Evolutionary conservation across 2,888 invertebrate genomes (phyloP), one percentile per base, ranked within the genome.

Genomic region (Drosophila pseudotalamancana): DNA sequence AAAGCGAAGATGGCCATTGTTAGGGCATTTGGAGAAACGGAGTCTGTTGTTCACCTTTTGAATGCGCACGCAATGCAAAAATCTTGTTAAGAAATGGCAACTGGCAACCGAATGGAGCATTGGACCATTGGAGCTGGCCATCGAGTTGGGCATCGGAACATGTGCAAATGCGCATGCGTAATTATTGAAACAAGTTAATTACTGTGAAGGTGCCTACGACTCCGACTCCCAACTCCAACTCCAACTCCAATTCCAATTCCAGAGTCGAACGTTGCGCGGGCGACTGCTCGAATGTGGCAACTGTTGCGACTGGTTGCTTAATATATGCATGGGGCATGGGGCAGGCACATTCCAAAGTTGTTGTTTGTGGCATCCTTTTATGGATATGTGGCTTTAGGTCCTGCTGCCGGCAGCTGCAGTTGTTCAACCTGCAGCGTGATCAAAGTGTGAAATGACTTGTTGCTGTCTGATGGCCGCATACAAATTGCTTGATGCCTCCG

Each of bases 391-490:
- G 63, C 53, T 34, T 32, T 49, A 35, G 49, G 59, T 54, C 62
- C 79, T 65, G 60, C 14, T 54, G 54, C 48, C 50, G 70, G 63
- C 63, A 80, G 60, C 72, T 70, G 71, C 57, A 74, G 50, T 50
- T 63, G 45, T 45, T 40, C 65, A 65, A 34, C 67, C 40, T 55
- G 68, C 78, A 84, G 87, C 89, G 89, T 89, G 90, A 89, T 86
- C 82, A 81, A 89, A 89, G 88, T 89, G 89, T 89, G 88, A 89
- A 90, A 85, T 87, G 80, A 86, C 88, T 88, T 88, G 89, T 89
- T 86, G 77, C 72, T 72, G 85, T 72, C 74, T 60, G 80, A 83
- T 88, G 82, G 78, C 75, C 88, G 80, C 75, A 78, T 83, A 89
- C 90, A 89, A 89, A 89, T 89, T 89, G 87, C 79, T 90, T 89